Conservation (phyloP, 2,113 vertebrate species). For the Thalassarche chlororhynchos region DNA sequence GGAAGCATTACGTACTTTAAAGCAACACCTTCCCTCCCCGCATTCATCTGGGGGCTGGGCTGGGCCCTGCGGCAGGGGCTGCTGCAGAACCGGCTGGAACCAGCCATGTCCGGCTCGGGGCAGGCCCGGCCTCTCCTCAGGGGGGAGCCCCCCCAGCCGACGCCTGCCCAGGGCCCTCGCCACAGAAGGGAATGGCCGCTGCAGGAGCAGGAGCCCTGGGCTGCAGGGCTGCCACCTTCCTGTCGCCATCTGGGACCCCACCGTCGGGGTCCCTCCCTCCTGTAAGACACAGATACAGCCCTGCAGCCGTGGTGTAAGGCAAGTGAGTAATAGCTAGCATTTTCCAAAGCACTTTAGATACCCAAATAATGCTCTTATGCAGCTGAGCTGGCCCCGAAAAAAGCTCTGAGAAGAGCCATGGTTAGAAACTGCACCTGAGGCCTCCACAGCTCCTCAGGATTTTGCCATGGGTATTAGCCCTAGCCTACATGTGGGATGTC, state of each 20-base stretch:
- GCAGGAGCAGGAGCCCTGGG: not conserved
- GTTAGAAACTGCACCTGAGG: not conserved
- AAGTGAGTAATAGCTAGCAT: not conserved
- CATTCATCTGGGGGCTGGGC: too few species aligned
- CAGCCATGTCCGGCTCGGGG: fast-evolving
- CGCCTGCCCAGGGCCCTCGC: too few species aligned
- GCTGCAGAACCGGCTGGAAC: not conserved
- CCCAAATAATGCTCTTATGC: not conserved
- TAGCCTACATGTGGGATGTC: not conserved
- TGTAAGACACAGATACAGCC: not conserved
- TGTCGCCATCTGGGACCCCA: not conserved
- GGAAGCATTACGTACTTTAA: not conserved
- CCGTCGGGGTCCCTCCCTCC: fast-evolving
- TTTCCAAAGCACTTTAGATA: not conserved
- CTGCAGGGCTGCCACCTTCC: not conserved
- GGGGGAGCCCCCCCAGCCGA: fast-evolving
- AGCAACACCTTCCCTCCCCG: not conserved
- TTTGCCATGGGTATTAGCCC: not conserved
- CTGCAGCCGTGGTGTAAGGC: not conserved
- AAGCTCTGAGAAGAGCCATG: not conserved
- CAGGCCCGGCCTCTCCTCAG: too few species aligned
- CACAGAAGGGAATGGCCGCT: fast-evolving
- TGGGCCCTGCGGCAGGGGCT: not conserved
- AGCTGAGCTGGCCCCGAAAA: fast-evolving
- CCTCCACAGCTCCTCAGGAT: not conserved